Base-by-base conservation (phyloP, 53 echinoderm and acorn worm genomes). In the Echinarachnius parma region DNA sequence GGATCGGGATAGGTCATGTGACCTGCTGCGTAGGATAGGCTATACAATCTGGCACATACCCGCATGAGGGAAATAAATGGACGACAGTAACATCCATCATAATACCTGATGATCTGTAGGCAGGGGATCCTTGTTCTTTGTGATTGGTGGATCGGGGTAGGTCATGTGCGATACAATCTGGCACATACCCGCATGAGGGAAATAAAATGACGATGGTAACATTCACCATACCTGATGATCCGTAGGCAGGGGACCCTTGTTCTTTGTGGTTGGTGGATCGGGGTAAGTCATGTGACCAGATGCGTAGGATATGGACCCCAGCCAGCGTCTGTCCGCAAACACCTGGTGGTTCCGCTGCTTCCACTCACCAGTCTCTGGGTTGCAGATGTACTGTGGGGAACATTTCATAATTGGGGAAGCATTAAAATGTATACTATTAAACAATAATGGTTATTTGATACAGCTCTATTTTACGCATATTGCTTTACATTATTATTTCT, bases 331-430 rank as follows among this genome's bases (percentile, higher is more conserved):
- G 33, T 96, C 96, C 55, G 79, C 82, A 62, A 96, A 91, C 22
- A 96, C 96, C 63, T 96, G 87, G 25, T 96, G 91, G 16, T 78
- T 64, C 21, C 78, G 76, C 56, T 91, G 91, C 48, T 91, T 96
- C 91, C 96, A 91, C 29, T 96, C 96, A 8, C 96, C 87, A 23
- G 96, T 91, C 46, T 96, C 96, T 34, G 96, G 96, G 52, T 96
- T 96, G 59, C 91, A 96, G 79, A 91, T 87, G 54, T 96, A 96
- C 96, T 96, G 67, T 1, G 49, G 21, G 10, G 33, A 75, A n/a
- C n/a, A n/a, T n/a, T n/a, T n/a, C n/a, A n/a, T n/a, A n/a, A n/a
- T n/a, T n/a, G n/a, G n/a, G n/a, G n/a, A n/a, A n/a, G n/a, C n/a
- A n/a, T n/a, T n/a, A n/a, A n/a, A n/a, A n/a, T n/a, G n/a, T n/a